These are phyloP conservation scores for Deilephila porcellus DNA, from an alignment of 2,888 invertebrate genomes.

Conservation along the genomic window DNA sequence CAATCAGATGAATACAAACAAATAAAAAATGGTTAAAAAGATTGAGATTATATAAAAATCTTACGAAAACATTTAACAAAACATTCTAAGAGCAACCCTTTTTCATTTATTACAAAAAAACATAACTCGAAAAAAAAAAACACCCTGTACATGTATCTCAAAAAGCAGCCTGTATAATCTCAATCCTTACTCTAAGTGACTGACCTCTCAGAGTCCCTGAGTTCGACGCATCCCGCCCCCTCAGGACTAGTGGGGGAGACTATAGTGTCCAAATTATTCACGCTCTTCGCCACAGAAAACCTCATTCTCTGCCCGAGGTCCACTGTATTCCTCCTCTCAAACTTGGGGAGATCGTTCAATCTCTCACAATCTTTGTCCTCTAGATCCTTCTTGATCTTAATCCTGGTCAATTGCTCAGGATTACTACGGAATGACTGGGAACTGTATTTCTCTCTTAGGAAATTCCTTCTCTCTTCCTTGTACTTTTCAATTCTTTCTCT, in stretches of 20 bases:
- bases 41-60: neutral
- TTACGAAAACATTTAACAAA: no score
- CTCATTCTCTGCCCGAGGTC: constrained; percentile 77
- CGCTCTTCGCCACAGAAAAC: constrained; percentile 72
- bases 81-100: no score
- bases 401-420: constrained; percentile 79
- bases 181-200: neutral
- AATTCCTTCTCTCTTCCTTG: constrained; percentile 94
- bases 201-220: constrained; percentile 21
- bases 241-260: constrained; percentile 64
- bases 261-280: constrained; percentile 70
- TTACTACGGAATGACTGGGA: constrained; percentile 91
- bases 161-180: neutral
- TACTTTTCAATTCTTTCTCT: constrained; percentile 94
- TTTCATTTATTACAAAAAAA: no score
- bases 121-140: neutral
- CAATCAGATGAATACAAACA: constrained; percentile 22
- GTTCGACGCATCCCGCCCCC: constrained; percentile 7
- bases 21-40: neutral
- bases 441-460: constrained; percentile 93
- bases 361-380: constrained; percentile 60
- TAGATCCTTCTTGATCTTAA: constrained; percentile 70
- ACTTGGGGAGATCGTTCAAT: constrained; percentile 65
- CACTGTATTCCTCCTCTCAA: constrained; percentile 79
- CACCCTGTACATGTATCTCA: neutral